These are phyloP conservation scores for Embiotoca jacksoni DNA, from an alignment of 2,113 vertebrate genomes.

Conservation along the genomic window DNA sequence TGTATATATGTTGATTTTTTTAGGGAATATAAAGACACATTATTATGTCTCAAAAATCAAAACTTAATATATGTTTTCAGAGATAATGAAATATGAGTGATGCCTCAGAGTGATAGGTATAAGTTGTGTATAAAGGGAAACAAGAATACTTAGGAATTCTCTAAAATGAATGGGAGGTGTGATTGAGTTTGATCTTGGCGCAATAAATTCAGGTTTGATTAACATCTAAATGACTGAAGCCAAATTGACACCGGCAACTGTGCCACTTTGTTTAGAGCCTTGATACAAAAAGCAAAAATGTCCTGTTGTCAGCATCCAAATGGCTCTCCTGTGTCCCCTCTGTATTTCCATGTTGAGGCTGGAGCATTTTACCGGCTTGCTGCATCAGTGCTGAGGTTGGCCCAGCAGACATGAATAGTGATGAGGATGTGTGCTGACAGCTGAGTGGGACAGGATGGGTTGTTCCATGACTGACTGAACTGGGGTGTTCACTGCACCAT, in stretches of 20 bases:
- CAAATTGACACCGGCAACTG: background rate
- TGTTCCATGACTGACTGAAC: constrained; percentile 66
- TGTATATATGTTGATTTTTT: constrained; percentile 1
- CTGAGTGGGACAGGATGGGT: constrained; percentile 62
- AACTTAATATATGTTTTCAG: background rate
- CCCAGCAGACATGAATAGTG: constrained; percentile 57
- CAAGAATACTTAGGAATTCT: too few species aligned
- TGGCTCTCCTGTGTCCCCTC: background rate
- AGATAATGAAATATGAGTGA: too few species aligned
- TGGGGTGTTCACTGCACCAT: constrained; percentile 65
- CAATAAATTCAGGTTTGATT: constrained; percentile 11
- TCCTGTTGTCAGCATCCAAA: background rate
- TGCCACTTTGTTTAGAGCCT: background rate
- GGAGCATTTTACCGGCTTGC: constrained; percentile 34
- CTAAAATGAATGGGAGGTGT: too few species aligned
- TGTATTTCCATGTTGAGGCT: constrained; percentile 13
- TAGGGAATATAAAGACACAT: background rate
- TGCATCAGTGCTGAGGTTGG: constrained; percentile 47
- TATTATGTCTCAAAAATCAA: background rate
- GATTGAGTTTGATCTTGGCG: background rate
- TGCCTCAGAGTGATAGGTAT: too few species aligned
- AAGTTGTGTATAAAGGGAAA: too few species aligned
- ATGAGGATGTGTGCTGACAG: constrained; percentile 73
- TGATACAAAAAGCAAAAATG: background rate
- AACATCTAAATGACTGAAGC: constrained; percentile 2